Evolutionary conservation across 2,888 invertebrate genomes (phyloP).

Genomic region (Junonia oenone): DNA sequence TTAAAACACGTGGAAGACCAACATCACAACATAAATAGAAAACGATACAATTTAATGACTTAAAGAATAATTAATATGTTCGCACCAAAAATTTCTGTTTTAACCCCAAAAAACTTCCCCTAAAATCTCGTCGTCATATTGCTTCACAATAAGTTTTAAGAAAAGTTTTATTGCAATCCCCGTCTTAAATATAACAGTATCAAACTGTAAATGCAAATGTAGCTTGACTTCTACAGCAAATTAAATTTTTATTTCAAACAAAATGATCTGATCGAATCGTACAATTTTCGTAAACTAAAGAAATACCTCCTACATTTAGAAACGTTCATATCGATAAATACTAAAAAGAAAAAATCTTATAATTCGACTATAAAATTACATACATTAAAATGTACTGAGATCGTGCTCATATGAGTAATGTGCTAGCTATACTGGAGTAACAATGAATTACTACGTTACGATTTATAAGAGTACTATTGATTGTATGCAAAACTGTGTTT

Average conservation of each 20-base stretch:
- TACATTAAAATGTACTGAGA: conserved; percentile 56
- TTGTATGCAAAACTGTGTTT: conserved; percentile 8
- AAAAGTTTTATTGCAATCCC: conserved; percentile 26
- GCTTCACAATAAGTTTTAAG: conserved; percentile 20
- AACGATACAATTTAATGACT: conserved; percentile 56
- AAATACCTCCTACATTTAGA: conserved; percentile 13
- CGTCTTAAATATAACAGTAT: conserved; percentile 20
- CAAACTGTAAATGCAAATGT: conserved; percentile 25
- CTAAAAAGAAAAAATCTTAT: conserved; percentile 30
- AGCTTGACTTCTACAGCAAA: background rate
- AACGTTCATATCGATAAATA: conserved; percentile 18
- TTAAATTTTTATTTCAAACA: background rate
- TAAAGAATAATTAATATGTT: conserved; percentile 48
- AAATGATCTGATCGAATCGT: background rate
- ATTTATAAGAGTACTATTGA: conserved; percentile 9
- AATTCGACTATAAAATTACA: conserved; percentile 49
- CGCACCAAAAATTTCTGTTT: conserved; percentile 51
- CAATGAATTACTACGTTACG: conserved; percentile 15
- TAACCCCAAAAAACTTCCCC: conserved; percentile 1
- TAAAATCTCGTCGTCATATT: conserved; percentile 14
- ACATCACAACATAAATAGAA: conserved; percentile 78
- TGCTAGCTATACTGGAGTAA: conserved; percentile 40
- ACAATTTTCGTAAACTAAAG: background rate
- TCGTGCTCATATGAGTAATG: conserved; percentile 57
- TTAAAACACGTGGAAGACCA: conserved; percentile 71